Evolutionary conservation across 2,888 invertebrate genomes (phyloP), one percentile per base, ranked within the genome.

Genomic region (Tetragnatha montana): DNA sequence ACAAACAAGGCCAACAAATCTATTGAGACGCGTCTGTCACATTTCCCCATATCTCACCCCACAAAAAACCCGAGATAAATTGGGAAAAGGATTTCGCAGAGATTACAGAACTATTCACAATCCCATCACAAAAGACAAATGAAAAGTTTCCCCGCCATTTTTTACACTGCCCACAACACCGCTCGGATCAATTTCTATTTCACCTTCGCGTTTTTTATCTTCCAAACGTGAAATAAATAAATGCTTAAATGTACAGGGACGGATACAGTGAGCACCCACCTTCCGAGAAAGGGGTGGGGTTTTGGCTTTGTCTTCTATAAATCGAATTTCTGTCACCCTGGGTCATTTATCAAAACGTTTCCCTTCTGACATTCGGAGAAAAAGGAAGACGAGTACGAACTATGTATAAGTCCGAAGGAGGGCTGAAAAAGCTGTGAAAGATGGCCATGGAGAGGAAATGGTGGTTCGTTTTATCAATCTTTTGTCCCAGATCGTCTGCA

Each of bases 291-390:
- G 4, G 35, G 35, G 35, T 49, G n/a, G 35, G 35, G 35, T 10
- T 79, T 85, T 60, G 71, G 79, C 51, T 85, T 85, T 85, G 78
- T 85, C 85, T 85, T 79, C 71, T 79, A 50, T 85, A 79, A 85
- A 85, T 85, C 85, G 85, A 78, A 85, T 85, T 79, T 85, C 85
- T 85, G 85, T 85, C 85, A 79, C n/a, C 50, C 17, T 14, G 50
- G 78, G 71, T 85, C 85, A 76, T 85, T 85, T 85, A 85, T 84
- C 84, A 84, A 84, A 82, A 84, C 60, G 21, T 68, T 51, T 22
- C 19, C n/a, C 12, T 35, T 51, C 81, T 81, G 81, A 81, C 73
- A 60, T 81, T 74, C 19, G 19, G n/a, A 68, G 76, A 69, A 22
- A 84, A 76, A 84, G 35, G 21, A 76, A 74, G 35, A 51, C 35